A percentile compares a stretch with the other conserved stretches of the same genome.
These are phyloP conservation scores for Ovis canadensis DNA, from an alignment of 2,113 vertebrate species.

Conservation along the genomic window DNA sequence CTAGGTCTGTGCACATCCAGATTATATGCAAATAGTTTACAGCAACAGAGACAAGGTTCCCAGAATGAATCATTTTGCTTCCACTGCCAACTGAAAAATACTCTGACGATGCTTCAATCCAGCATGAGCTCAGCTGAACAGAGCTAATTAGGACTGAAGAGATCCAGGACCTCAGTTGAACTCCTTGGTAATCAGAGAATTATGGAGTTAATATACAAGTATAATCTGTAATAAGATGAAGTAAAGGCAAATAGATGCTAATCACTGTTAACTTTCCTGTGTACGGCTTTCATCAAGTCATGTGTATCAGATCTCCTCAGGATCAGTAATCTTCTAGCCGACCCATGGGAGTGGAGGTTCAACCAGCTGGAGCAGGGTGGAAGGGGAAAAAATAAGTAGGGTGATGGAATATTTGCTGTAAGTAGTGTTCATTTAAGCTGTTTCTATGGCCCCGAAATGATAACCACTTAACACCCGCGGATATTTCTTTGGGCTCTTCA, in stretches of 20 bases:
- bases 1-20: neutral
- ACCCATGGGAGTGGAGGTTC: neutral
- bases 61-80: neutral
- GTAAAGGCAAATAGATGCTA: constrained; percentile 14
- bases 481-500: neutral
- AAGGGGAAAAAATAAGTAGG: neutral
- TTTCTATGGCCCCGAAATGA: neutral
- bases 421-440: neutral
- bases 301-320: neutral
- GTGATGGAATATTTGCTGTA: neutral
- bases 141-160: constrained; percentile 25
- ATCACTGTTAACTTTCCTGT: neutral
- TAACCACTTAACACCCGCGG: neutral
- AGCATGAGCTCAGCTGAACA: neutral
- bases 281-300: neutral
- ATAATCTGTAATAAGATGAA: constrained; percentile 28
- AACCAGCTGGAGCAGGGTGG: neutral
- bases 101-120: neutral
- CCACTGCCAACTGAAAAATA: neutral
- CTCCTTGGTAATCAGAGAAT: constrained; percentile 29
- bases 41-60: neutral
- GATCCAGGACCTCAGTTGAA: constrained; percentile 4
- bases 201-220: constrained; percentile 36
- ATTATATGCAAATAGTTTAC: neutral
- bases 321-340: neutral